These are phyloP conservation scores for Lithophane socia DNA, from an alignment of 2,888 invertebrate species.

Conservation along the genomic window DNA sequence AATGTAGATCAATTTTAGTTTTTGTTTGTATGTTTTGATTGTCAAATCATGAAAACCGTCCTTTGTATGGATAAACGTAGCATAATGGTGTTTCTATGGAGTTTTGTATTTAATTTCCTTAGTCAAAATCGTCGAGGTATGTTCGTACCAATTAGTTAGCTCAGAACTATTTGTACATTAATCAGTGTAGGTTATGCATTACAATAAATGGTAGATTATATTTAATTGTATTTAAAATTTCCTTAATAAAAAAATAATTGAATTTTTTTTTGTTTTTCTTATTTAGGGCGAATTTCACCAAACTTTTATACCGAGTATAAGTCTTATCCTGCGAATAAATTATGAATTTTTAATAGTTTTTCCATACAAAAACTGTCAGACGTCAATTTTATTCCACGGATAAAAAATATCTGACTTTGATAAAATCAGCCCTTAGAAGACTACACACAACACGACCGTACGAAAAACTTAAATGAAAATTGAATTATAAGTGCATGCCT, in stretches of 20 bases:
- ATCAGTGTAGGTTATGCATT: conserved; percentile 76
- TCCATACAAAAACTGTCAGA: too few relatives aligned
- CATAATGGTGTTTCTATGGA: conserved; percentile 68
- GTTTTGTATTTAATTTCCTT: conserved; percentile 72
- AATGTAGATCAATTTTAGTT: conserved; percentile 64
- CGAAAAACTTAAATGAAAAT: background rate
- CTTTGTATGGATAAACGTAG: conserved; percentile 65
- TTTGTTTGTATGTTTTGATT: conserved; percentile 65
- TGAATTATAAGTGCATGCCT: background rate
- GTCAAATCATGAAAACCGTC: conserved; percentile 78
- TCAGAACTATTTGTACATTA: conserved; percentile 78
- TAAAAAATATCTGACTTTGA: too few relatives aligned
- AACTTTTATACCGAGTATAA: too few relatives aligned
- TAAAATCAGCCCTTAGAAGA: too few relatives aligned
- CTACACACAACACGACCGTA: background rate
- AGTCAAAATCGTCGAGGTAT: conserved; percentile 77
- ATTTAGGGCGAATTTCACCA: background rate
- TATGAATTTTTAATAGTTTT: too few relatives aligned
- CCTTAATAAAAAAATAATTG: conserved; percentile 82
- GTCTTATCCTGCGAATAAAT: too few relatives aligned
- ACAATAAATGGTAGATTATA: conserved; percentile 76
- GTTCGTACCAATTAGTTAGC: conserved; percentile 74
- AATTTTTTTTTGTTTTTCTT: conserved; percentile 44
- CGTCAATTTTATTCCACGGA: too few relatives aligned
- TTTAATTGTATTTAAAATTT: conserved; percentile 87